These are phyloP conservation scores for Spinus pinus DNA, from an alignment of 2,797 vertebrate genomes.

Conservation along the genomic window DNA sequence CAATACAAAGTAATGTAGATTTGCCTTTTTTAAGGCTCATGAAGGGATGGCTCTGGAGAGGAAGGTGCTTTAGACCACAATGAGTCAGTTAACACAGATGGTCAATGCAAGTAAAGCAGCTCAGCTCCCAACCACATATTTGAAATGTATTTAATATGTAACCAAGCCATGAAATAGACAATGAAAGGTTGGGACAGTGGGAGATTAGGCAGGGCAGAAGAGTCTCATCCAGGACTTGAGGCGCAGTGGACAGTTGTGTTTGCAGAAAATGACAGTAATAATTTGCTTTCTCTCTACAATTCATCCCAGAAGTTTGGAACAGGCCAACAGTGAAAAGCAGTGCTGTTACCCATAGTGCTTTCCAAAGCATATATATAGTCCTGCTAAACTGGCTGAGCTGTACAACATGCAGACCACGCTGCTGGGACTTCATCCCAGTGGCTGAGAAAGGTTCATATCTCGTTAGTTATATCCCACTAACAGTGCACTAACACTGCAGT, in stretches of 20 bases:
- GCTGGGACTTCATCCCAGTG: background rate
- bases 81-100: background rate
- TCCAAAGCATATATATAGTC: background rate
- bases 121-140: background rate
- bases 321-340: background rate
- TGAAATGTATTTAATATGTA: background rate
- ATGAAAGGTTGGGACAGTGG: background rate
- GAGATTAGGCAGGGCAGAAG: background rate
- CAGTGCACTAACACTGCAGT: background rate
- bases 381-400: background rate
- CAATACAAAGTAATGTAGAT: background rate
- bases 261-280: slow-evolving; percentile 5
- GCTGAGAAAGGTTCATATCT: background rate
- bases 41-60: background rate
- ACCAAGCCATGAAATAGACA: background rate
- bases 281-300: slow-evolving; percentile 1
- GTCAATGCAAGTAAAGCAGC: background rate
- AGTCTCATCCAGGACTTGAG: background rate
- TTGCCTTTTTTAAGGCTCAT: background rate
- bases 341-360: background rate
- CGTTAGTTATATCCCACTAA: background rate
- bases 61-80: background rate
- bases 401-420: background rate
- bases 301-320: background rate
- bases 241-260: background rate